These are phyloP conservation scores for Brachionus paranguensis DNA, from an alignment of 1,140 invertebrate species.

Conservation along the genomic window DNA sequence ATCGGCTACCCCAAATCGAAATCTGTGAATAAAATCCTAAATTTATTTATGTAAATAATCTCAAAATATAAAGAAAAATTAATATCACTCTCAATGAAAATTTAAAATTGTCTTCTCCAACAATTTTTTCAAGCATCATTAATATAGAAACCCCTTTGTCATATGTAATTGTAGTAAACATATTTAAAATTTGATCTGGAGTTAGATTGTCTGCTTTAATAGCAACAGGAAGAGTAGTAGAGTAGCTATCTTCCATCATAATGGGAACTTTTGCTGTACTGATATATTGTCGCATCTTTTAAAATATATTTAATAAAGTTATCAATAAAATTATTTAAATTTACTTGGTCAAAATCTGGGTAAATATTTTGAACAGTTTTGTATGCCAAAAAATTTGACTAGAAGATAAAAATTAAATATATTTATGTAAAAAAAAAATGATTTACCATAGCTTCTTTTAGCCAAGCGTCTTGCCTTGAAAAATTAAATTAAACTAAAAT, in stretches of 20 bases:
- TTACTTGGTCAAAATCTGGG: slow-evolving; percentile 68
- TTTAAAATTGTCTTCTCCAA: background rate
- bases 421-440: background rate
- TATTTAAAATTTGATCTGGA: slow-evolving; percentile 72
- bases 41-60: background rate
- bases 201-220: background rate
- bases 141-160: slow-evolving; percentile 54
- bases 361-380: slow-evolving; percentile 61
- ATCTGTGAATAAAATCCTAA: background rate
- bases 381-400: slow-evolving; percentile 45
- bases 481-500: background rate
- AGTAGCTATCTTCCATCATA: slow-evolving; percentile 33
- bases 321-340: background rate
- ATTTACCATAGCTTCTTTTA: slow-evolving; percentile 41
- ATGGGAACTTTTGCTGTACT: background rate
- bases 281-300: slow-evolving; percentile 19
- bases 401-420: too few species aligned
- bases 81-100: background rate
- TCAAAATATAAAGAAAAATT: background rate
- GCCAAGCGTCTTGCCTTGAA: background rate
- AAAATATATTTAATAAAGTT: background rate
- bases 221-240: background rate
- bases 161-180: slow-evolving; percentile 89
- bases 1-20: background rate
- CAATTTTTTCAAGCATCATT: background rate